Evolutionary conservation across 2,888 invertebrate species (phyloP), one percentile per base, ranked within the genome.

Genomic region (Mythimna impura): DNA sequence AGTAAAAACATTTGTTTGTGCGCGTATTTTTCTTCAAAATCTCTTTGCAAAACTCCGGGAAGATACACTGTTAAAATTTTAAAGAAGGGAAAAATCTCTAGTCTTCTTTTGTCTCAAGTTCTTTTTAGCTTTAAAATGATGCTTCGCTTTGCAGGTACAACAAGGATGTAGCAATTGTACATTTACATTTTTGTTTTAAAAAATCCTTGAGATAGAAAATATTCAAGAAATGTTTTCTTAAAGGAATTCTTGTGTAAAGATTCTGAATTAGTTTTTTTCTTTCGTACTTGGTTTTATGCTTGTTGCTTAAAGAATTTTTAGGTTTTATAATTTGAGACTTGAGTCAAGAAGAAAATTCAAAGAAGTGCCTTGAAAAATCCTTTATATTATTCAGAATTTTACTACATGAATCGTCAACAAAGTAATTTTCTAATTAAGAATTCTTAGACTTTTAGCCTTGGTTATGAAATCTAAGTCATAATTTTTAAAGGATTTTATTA

Each of bases 41-140:
- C 7, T 20, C 25, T 47, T 61, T 54, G 0, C 12, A 47, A 52
- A 50, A 25, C 25, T 61, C 22, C 47, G 75, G 1, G 22, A 75
- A 55, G 1, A 68, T 64, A 63, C 36, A 47, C 60, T 47, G 34
- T 58, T 63, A 70, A 69, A 64, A 72, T 65, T 52, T 50, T 62
- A 52, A 76, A 74, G 25, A 57, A 14, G 10, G 66, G 36, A 63
- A 77, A 73, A 82, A 73, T 78, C 58, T 71, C 30, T 58, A 73
- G 65, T n/a, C n/a, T 78, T 74, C 60, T 78, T 75, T 80, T 82
- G 98, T 88, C 98, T 98, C 91, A 69, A 91, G 93, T 20, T 98
- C 97, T 93, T 97, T 47, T 97, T 30, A 97, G 97, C n/a, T 80
- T 76, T 70, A 66, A 86, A 84, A 74, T 61, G 63, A 67, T 64